Base-by-base conservation (phyloP, 2,113 vertebrate species). In the Spilogale gracilis region DNA sequence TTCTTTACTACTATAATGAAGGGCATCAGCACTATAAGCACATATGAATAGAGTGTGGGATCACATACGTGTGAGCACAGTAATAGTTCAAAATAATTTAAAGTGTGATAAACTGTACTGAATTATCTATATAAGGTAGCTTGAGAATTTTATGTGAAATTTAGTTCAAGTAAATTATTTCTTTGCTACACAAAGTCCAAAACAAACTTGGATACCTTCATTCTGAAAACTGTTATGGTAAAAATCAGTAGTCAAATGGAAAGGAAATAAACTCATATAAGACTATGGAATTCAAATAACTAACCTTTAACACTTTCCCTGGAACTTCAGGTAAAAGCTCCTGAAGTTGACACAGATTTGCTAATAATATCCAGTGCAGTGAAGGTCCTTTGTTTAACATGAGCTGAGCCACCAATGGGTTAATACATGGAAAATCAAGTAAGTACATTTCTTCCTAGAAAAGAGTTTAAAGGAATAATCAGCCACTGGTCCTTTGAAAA, bases 301-400 rank as follows among this genome's bases (percentile, higher is more conserved):
- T 97, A 91, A 99, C 99, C 99, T 99, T 99, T 92, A 99, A 97
- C 74, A 99, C 99, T 98, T 99, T 99, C 95, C 98, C 98, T 95
- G 99, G 99, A 95, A 99, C 98, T 87, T 99, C 99, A 87, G 99
- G 99, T 18, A 99, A 96, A 93, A 99, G 98, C 95, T 99, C 97
- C 85, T 98, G 98, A 80, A 99, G 99, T 98, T 99, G 98, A 88
- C 98, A 43, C 91, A 99, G 97, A 23, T 99, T 98, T 96, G 99
- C 99, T 97, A 95, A 95, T 96, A 99, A 98, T 60, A 99, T 98
- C 98, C 98, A 99, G n/a, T 98, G 98, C 96, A 99, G 38, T 1
- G 99, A 99, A 8, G 98, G 98, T 14, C 95, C 98, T 98, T 98
- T 99, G 89, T 94, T 99, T 96, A 99, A 95, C 99, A 99, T 99